phyloP scores from a whole-genome alignment of 2,113 vertebrate species.

The Nesoenas mayeri region DNA sequence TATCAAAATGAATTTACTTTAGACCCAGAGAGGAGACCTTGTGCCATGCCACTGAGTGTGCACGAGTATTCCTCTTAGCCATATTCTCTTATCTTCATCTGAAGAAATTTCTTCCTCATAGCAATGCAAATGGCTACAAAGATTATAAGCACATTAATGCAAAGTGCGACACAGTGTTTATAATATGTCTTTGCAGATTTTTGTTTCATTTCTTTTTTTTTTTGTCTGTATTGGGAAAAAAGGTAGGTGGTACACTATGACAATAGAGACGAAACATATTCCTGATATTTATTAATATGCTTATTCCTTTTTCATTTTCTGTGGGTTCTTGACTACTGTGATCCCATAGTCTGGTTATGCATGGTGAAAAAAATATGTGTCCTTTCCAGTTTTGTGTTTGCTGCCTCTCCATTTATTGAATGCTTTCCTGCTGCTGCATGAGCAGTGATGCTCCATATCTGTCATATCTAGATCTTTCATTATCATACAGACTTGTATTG shows the following conservation, averaged over 20 bases:
- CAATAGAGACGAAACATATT: background rate
- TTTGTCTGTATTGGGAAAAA: background rate
- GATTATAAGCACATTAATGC: background rate
- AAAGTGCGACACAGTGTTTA: background rate
- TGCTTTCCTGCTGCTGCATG: background rate
- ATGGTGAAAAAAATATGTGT: background rate
- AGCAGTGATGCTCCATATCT: background rate
- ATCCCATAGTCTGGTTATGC: background rate
- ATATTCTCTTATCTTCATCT: background rate
- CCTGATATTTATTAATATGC: background rate
- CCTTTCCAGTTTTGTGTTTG: background rate
- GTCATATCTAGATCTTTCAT: background rate
- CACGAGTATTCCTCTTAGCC: fast-evolving
- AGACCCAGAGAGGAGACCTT: background rate
- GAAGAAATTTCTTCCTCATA: background rate
- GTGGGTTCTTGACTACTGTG: background rate
- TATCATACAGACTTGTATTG: background rate
- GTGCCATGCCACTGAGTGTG: background rate
- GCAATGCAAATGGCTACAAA: background rate
- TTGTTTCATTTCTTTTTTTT: background rate
- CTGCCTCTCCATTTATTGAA: background rate
- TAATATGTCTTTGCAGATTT: background rate
- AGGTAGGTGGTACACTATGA: background rate
- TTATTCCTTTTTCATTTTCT: background rate
- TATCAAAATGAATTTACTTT: background rate